Evolutionary conservation across 2,888 invertebrate genomes (phyloP), one percentile per base, ranked within the genome.

Genomic region (Protula sp.): DNA sequence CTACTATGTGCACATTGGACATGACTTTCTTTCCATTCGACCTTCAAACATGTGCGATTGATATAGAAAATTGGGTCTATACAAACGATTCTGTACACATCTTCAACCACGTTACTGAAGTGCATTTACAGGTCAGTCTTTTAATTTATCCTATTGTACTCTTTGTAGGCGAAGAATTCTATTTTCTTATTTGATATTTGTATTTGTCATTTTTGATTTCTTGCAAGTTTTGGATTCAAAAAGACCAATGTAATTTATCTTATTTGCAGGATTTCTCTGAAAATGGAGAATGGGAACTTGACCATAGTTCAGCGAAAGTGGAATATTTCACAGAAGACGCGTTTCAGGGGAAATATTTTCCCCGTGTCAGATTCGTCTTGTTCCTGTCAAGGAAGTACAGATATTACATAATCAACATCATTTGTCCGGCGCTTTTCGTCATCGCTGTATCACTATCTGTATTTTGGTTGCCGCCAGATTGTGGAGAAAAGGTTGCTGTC

Each of bases 261-360:
- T 9, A 19, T 5, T n/a, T 9, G 24, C 50, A 50, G 50, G 50
- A 50, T 5, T 50, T 22, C 50, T 50, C 50, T 5, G 57, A 30
- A 47, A 67, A 70, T 47, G 68, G 68, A 19, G 70, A 70, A 54
- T 70, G 70, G 69, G 58, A 59, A 5, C 55, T 69, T 9, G 61
- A 59, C 22, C 29, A 54, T 29, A 62, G 64, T 1, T 55, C 54
- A 9, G 61, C 55, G 0, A 19, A n/a, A 14, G 27, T 53, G 58
- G 58, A 54, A n/a, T 29, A 48, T 47, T 53, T 59, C 51, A 22
- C 52, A 4, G 55, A 60, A 22, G 51, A 54, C 22, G 54, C 47
- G n/a, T 47, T 57, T 31, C 54, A 50, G 2, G 55, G 51, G 3
- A 50, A 54, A 9, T 31, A 26, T 3, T 60, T 54, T 52, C 60